Evolutionary conservation across 1,140 invertebrate species (phyloP).

Genomic region (Tachypleus tridentatus): DNA sequence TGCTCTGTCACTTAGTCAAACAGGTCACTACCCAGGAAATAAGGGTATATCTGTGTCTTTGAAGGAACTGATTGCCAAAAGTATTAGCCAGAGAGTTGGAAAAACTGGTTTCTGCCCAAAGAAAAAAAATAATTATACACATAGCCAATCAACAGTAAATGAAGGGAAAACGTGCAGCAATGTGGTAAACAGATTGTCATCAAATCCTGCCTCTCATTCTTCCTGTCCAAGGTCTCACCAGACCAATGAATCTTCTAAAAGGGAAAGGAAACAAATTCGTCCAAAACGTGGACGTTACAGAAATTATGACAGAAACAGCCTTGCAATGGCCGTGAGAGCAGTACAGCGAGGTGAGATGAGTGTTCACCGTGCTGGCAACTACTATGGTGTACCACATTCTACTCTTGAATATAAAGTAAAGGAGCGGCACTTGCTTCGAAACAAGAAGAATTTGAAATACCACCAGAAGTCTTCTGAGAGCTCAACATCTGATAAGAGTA

Average conservation of each 20-base stretch:
- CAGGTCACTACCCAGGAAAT: neutral
- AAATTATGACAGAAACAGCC: conserved; percentile 90
- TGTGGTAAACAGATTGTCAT: too few relatives aligned
- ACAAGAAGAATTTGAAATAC: conserved; percentile 54
- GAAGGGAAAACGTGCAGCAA: too few relatives aligned
- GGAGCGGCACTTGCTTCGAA: conserved; percentile 77
- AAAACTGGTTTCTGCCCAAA: neutral
- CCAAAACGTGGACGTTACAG: conserved; percentile 87
- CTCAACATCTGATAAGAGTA: conserved; percentile 3
- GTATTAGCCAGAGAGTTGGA: conserved; percentile 19
- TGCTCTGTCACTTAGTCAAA: too few relatives aligned
- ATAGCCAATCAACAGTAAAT: too few relatives aligned
- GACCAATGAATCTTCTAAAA: too few relatives aligned
- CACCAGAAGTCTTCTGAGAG: too few relatives aligned
- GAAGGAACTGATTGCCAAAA: conserved; percentile 23
- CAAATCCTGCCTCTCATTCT: too few relatives aligned
- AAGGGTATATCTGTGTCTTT: conserved; percentile 23
- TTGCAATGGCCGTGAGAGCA: conserved; percentile 89
- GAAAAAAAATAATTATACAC: too few relatives aligned
- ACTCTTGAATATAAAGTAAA: conserved; percentile 98
- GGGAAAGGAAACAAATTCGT: conserved; percentile 34
- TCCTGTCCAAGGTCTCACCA: too few relatives aligned
- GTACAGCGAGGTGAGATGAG: conserved; percentile 98
- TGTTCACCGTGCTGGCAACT: conserved; percentile 91
- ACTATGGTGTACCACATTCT: conserved; percentile 95